Conservation (phyloP, 2,797 vertebrate genomes). For the Heteromormyrus szaboi region DNA sequence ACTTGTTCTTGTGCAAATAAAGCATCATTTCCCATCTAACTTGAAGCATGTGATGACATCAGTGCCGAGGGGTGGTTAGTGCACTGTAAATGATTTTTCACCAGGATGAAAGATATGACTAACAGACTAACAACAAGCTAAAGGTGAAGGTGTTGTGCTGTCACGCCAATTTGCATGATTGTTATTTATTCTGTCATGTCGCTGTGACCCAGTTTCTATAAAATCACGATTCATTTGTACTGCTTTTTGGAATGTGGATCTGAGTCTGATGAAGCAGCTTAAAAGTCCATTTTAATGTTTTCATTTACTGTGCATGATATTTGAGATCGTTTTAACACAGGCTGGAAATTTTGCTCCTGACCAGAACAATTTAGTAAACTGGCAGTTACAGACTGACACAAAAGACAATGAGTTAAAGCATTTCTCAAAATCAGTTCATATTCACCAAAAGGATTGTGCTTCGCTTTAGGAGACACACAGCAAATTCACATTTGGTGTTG, state of each 20-base stretch:
- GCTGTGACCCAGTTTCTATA: background rate
- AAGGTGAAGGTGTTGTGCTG: background rate
- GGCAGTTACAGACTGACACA: background rate
- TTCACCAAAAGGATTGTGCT: background rate
- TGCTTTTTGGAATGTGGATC: background rate
- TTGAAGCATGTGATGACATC: background rate
- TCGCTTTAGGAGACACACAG: background rate
- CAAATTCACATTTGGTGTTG: background rate
- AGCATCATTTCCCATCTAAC: background rate
- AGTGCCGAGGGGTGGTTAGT: background rate
- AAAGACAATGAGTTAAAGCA: background rate
- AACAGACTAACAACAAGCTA: background rate
- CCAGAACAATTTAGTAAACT: background rate
- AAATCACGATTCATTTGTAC: background rate
- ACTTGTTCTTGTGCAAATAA: background rate
- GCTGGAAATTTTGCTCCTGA: background rate
- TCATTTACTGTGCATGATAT: background rate
- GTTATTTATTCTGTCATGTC: background rate
- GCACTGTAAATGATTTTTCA: background rate
- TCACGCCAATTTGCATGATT: background rate
- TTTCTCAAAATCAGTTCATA: background rate
- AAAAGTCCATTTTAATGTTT: background rate
- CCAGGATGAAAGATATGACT: background rate
- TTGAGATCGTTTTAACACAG: background rate
- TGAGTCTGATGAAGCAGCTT: background rate